Conservation (phyloP, 2,797 vertebrate species). For the Sphenopsis melanotis region DNA sequence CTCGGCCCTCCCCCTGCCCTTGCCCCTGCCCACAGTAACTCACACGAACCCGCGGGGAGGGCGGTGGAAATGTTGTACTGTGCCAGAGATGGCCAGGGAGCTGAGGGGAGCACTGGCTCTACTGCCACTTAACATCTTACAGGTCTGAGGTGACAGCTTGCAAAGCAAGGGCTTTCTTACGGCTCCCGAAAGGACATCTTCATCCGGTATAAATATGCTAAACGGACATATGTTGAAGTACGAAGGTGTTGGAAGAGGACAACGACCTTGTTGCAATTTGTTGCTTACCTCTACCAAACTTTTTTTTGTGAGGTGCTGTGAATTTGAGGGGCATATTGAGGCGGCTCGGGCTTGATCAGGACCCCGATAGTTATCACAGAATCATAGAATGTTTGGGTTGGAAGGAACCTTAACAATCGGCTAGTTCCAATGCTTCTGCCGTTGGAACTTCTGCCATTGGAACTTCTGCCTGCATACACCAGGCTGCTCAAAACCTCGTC, state of each 20-base stretch:
- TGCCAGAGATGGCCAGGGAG: rapidly evolving
- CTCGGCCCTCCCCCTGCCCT: no score
- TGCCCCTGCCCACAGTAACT: rapidly evolving
- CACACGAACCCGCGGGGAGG: rapidly evolving
- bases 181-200: not conserved
- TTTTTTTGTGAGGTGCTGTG: not conserved
- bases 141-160: not conserved
- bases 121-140: rapidly evolving
- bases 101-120: rapidly evolving
- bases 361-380: not conserved
- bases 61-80: rapidly evolving
- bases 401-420: not conserved
- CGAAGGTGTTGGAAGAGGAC: not conserved
- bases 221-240: rapidly evolving
- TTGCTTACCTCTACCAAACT: not conserved
- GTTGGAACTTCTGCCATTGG: no score
- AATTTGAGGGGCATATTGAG: not conserved
- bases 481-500: not conserved
- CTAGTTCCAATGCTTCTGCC: not conserved
- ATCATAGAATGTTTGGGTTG: not conserved
- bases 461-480: not conserved
- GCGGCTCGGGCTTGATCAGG: rapidly evolving
- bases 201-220: rapidly evolving
- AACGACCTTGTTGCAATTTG: not conserved
- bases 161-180: not conserved